Base-by-base conservation (phyloP, 1,140 invertebrate species). In the Littorina saxatilis region DNA sequence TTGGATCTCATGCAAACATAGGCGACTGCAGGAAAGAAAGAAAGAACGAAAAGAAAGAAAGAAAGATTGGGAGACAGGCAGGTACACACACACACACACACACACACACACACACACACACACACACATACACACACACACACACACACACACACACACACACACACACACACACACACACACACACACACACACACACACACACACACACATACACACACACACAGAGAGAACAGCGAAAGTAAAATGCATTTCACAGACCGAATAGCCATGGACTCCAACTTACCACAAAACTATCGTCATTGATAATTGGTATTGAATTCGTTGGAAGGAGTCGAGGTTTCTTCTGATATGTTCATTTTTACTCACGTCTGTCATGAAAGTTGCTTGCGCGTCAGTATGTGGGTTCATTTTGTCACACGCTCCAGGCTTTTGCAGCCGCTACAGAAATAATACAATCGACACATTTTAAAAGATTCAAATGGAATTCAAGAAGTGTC, bases 81-180 rank as follows among this genome's bases (percentile, higher is more conserved):
- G 0, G 35, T 27, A 43, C 1, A 20, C 68, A 72, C 0, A 27
- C 68, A 72, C 35, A 23, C 68, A 72, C 35, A 23, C 68, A 72
- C 39, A 39, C 68, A 72, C 68, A 72, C 68, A 72, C 68, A 72
- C 68, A 72, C 68, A 72, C 68, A 40, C 68, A 72, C 68, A 72
- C 68, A 72, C 68, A 72, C 37, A 72, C 68, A 72, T 37, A 40
- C 68, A 40, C 37, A 40, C 68, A 37, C 68, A 40, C 68, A 37
- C 68, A 35, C 61, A 32, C 61, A 32, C 68, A 72, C 68, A 40
- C 39, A 72, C 68, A 40, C 68, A 72, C 68, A 40, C 68, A 72
- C 68, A 40, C 68, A 72, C 68, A 72, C 68, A 40, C 68, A 43
- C 37, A 43, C 68, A 43, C 68, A 43, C 68, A 27, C 68, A 43